Evolutionary conservation across 2,797 vertebrate species (phyloP), one percentile per base, ranked within the genome.

Genomic region (Hydrolagus colliei): DNA sequence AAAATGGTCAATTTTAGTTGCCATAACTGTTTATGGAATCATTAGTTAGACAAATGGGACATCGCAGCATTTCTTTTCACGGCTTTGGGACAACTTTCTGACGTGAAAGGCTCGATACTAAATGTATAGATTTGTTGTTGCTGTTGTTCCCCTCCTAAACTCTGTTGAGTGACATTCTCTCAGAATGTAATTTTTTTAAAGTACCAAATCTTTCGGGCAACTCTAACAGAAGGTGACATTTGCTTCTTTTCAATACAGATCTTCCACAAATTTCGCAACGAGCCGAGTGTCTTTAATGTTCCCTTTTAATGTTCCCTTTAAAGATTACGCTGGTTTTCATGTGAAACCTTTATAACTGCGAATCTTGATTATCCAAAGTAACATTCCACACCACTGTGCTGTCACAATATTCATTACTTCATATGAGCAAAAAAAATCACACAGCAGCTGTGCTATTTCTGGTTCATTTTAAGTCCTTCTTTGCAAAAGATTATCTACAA

Each of bases 221-320:
- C 35, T 41, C 16, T 27, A 68, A 67, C 62, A 82, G 14, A 82
- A 41, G 14, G 5, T 41, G 27, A 82, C 63, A 65, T 82, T 16
- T 65, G 79, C 77, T 41, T 82, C 18, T 27, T 67, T 22, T 82
- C 79, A 68, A 65, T 62, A 41, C 16, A 65, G 79, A 67, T 65
- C 63, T 65, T 68, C 62, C 62, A 67, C 10, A 68, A 20, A 82
- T 67, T 82, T 27, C 68, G 79, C 79, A 68, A 82, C 35, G 62
- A 41, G 32, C 4, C 27, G 67, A 82, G 16, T 20, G 12, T 27
- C n/a, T 79, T 79, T 27, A 63, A 79, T 63, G 61, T 27, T 79
- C 61, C 77, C 27, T 12, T 79, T 61, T 27, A 11, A 79, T n/a
- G 22, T n/a, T 27, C n/a, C 63, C 75, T 52, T 77, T 77, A 18